Conservation (phyloP, 2,797 vertebrate species). For the Lepilemur septentrionalis region DNA sequence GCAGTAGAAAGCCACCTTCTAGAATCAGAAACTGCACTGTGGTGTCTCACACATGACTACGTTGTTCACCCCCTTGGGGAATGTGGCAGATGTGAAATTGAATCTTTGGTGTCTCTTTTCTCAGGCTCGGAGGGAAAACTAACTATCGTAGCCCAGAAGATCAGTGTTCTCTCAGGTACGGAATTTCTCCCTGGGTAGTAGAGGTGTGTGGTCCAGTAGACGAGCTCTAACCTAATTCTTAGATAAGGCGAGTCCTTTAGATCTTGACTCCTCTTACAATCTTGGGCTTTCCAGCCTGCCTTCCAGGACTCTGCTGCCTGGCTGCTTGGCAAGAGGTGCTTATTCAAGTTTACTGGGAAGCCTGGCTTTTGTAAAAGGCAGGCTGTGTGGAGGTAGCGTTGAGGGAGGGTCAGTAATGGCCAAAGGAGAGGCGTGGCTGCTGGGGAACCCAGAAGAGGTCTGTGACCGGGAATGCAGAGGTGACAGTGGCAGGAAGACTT, state of each 20-base stretch:
- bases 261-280: background rate
- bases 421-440: background rate
- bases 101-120: constrained; percentile 62
- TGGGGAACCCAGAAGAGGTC: background rate
- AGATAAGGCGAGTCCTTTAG: background rate
- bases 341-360: background rate
- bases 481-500: background rate
- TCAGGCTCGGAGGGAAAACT: constrained; percentile 97
- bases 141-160: constrained; percentile 95
- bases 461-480: background rate
- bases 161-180: constrained; percentile 95
- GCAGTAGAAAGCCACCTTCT: background rate
- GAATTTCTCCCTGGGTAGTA: background rate
- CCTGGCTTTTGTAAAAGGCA: background rate
- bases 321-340: background rate
- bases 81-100: background rate
- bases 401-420: background rate
- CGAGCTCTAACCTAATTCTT: background rate
- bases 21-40: background rate
- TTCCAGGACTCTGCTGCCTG: background rate
- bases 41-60: background rate
- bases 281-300: background rate
- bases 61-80: background rate
- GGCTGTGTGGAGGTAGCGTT: background rate
- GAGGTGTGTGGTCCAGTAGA: constrained; percentile 12